Evolutionary conservation across 2,888 invertebrate species (phyloP), one percentile per base, ranked within the genome.

Genomic region (Reticulitermes lucifugus): DNA sequence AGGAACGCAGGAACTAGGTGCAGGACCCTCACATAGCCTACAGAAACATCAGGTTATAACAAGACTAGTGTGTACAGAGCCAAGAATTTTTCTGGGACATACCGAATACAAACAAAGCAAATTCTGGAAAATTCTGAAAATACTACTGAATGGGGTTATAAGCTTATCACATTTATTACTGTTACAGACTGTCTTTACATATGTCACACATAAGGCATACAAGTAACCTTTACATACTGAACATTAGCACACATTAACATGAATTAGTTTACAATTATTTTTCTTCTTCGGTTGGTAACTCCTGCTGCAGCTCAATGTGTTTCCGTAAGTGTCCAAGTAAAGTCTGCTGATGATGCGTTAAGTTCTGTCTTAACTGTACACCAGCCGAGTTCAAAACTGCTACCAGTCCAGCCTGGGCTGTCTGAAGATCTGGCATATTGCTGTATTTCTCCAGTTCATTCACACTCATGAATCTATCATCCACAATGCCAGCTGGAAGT

Each of bases 361-460:
- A 91, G 88, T 96, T 94, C 83, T 92, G 91, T 41, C 95, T 94
- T 80, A 96, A 89, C 87, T 93, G 92, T 60, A 93, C 92, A 14
- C 94, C 95, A 7, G 94, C 94, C 89, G 92, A 93, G 87, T 95
- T 93, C 0, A 97, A 91, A 0, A 95, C 92, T 83, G 94, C 93
- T 86, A 96, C 95, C 82, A 97, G 91, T 88, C 94, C 93, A 84
- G 94, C 93, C 89, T 95, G 94, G 0, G 94, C 94, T 35, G 92
- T 91, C 88, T 94, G 93, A 80, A 97, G 89, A 89, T 93, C 93
- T 0, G 94, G 94, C 89, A 96, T 91, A 89, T 92, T 91, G 85
- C 95, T 94, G 88, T 93, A 96, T 88, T 93, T 92, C 46, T 94
- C 88, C 55, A 97, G 91, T 88, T 96, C 95, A 89, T 94, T 94